These are phyloP conservation scores for Zygothrica quintamaculata DNA, from an alignment of 2,888 invertebrate genomes.

Conservation along the genomic window DNA sequence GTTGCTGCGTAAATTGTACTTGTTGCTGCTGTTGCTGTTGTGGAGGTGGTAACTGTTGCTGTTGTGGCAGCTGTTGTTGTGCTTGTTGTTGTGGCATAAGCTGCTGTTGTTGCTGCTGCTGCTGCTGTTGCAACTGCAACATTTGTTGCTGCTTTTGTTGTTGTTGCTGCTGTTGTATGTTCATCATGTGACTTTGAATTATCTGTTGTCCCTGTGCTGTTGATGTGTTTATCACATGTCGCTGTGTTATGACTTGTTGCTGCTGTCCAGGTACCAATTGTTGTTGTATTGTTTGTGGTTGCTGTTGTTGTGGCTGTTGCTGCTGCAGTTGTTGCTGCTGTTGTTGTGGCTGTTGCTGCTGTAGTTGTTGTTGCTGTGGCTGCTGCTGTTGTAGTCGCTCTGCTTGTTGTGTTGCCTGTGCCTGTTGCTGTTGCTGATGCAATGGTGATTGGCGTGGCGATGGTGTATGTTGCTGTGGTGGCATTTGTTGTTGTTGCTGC, in stretches of 20 bases:
- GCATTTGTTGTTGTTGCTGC: conserved; percentile 55
- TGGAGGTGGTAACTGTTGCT: conserved; percentile 70
- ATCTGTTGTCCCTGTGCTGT: conserved; percentile 84
- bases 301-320: conserved; percentile 34
- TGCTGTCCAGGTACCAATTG: conserved; percentile 56
- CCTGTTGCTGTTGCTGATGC: conserved; percentile 61
- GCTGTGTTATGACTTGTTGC: conserved; percentile 82
- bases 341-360: conserved; percentile 37
- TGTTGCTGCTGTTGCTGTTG: conserved; percentile 72
- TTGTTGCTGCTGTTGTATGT: conserved; percentile 81
- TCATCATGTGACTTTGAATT: conserved; percentile 84
- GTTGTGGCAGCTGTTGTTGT: conserved; percentile 68
- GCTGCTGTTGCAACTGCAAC: conserved; percentile 75
- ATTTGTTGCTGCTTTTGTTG: conserved; percentile 80
- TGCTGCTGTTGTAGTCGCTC: conserved; percentile 25
- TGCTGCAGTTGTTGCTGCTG: conserved; percentile 35
- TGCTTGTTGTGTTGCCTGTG: conserved; percentile 42
- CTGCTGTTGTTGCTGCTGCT: conserved; percentile 61
- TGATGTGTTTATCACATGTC: conserved; percentile 84
- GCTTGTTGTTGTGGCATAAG: conserved; percentile 61
- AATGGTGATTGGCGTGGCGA: conserved; percentile 59
- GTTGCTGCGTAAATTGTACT: conserved; percentile 74
- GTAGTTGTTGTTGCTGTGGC: conserved; percentile 38
- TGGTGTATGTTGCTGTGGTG: conserved; percentile 54
- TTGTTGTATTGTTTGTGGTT: conserved; percentile 48